Percentiles rank a stretch among this genome's conserved stretches.
Conservation (phyloP, 2,888 invertebrate species). For the Malachius bipustulatus region DNA sequence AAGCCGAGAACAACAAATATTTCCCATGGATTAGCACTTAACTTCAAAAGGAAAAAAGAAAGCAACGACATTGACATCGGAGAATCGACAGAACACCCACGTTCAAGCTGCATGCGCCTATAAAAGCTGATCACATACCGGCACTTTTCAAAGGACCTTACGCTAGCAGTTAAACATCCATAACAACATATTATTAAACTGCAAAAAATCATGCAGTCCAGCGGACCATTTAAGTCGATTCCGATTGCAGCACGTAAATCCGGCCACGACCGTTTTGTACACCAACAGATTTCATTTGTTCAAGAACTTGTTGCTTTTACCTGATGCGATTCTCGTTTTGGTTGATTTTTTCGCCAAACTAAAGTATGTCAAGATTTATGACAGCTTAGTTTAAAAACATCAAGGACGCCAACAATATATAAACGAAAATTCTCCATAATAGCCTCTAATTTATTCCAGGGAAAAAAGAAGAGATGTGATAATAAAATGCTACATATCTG, state of each 20-base stretch:
- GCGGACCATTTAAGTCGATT: neutral
- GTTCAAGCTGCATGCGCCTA: neutral
- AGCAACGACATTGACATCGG: neutral
- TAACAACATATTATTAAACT: conserved; percentile 1
- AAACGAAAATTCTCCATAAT: no score
- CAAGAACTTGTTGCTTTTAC: conserved; percentile 2
- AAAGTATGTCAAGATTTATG: conserved; percentile 1
- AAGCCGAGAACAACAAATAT: no score
- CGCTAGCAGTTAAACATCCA: conserved; percentile 2
- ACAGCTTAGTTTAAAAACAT: neutral
- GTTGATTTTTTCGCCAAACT: neutral
- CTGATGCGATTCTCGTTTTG: neutral
- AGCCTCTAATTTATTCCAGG: no score
- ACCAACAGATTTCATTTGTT: neutral
- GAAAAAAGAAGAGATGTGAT: no score
- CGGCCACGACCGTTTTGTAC: neutral
- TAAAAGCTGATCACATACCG: conserved; percentile 2
- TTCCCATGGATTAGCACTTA: conserved; percentile 1
- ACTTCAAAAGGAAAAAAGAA: neutral
- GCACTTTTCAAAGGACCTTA: conserved; percentile 3
- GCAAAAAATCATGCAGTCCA: neutral
- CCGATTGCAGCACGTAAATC: neutral
- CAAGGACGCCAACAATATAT: conserved; percentile 3
- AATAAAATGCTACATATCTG: no score
- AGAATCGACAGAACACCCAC: no score